A percentile compares a stretch with the other conserved stretches of the same genome.
These are phyloP conservation scores for Phoxinus dragarum DNA, from an alignment of 2,797 vertebrate species.

Conservation along the genomic window DNA sequence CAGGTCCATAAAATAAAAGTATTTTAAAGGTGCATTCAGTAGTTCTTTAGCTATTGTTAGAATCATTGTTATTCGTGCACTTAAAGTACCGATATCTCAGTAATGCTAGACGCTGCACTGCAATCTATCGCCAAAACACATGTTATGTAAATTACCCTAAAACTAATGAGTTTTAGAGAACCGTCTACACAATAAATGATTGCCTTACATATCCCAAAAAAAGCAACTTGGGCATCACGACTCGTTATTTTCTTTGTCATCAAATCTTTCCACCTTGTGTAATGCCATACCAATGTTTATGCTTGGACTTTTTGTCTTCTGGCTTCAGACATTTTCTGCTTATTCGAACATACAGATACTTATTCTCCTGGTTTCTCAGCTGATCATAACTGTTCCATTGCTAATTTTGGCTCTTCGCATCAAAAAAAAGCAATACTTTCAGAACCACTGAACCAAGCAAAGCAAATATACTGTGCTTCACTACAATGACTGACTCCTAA, in stretches of 20 bases:
- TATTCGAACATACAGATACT: background rate
- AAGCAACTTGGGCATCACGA: no score
- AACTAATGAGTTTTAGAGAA: background rate
- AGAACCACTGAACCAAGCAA: constrained; percentile 22
- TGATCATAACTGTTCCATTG: background rate
- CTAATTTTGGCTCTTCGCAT: background rate
- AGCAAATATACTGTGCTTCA: background rate
- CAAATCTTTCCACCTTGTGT: background rate
- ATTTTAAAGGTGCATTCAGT: background rate
- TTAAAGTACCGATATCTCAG: background rate
- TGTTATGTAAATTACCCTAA: background rate
- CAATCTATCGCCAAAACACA: background rate
- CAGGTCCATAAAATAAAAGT: background rate
- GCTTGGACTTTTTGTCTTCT: background rate
- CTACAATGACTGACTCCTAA: constrained; percentile 11
- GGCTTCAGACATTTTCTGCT: background rate
- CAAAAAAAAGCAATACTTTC: constrained; percentile 13
- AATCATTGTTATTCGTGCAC: background rate
- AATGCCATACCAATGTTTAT: background rate
- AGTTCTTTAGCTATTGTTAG: background rate
- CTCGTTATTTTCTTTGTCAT: background rate
- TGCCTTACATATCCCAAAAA: no score
- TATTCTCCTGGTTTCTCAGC: background rate
- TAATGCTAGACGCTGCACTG: background rate
- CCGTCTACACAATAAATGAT: background rate